phyloP scores from a whole-genome alignment of 2,888 invertebrate genomes.

The Corythucha ciliata region DNA sequence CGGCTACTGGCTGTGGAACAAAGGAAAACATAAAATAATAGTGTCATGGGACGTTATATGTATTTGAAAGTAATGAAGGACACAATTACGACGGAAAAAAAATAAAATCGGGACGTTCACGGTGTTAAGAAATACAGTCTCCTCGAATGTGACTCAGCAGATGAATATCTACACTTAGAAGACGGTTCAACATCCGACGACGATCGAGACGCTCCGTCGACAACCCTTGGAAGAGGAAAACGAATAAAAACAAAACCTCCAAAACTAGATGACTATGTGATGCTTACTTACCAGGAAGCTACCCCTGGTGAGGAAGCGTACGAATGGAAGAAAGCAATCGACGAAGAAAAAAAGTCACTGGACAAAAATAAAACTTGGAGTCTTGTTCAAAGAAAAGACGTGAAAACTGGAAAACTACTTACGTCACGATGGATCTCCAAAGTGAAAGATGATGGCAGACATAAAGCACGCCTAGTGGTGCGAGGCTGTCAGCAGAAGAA shows the following conservation, averaged over 20 bases:
- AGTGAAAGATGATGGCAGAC: constrained; percentile 27
- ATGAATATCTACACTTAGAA: no score
- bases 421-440: constrained; percentile 36
- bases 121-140: no score
- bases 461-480: constrained; percentile 35
- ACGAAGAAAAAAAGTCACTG: constrained; percentile 32
- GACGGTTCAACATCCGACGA: no score
- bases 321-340: constrained; percentile 30
- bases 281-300: constrained; percentile 25
- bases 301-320: constrained; percentile 13
- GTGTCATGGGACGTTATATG: constrained; percentile 14
- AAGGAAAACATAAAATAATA: constrained; percentile 13
- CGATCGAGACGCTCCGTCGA: no score
- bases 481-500: constrained; percentile 35
- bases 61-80: no score
- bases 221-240: no score
- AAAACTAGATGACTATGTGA: no score
- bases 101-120: no score
- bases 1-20: constrained; percentile 10
- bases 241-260: constrained; percentile 12
- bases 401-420: constrained; percentile 20
- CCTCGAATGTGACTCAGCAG: no score
- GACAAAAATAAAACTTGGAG: constrained; percentile 34
- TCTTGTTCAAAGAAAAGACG: constrained; percentile 25
- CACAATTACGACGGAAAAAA: no score